A percentile compares a stretch with the other conserved stretches of the same genome.
Evolutionary conservation across 2,113 vertebrate species (phyloP).

Genomic region (Rhodinocichla rosea): DNA sequence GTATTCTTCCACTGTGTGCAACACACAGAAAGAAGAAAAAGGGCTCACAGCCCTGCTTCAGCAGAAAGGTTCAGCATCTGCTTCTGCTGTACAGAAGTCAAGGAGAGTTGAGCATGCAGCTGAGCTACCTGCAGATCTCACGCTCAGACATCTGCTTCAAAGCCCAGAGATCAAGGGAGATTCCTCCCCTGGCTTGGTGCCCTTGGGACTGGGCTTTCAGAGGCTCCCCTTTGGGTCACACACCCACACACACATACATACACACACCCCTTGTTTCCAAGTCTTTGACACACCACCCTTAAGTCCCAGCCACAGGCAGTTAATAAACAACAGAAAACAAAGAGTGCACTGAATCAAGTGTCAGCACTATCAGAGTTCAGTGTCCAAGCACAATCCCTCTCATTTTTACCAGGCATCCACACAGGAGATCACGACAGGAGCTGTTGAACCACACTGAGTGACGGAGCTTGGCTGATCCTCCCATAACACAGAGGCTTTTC

Average conservation of each 20-base stretch:
- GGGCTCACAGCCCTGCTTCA: neutral
- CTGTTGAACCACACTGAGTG: neutral
- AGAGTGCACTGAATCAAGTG: neutral
- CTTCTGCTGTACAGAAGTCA: neutral
- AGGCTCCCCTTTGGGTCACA: neutral
- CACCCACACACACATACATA: rapidly evolving
- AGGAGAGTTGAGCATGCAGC: neutral
- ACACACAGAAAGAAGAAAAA: neutral
- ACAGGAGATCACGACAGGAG: neutral
- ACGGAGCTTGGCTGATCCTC: neutral
- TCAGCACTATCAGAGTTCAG: too few relatives aligned
- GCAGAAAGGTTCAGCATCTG: neutral
- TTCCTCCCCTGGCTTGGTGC: neutral
- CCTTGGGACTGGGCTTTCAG: neutral
- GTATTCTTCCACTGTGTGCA: neutral
- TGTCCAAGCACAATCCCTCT: neutral
- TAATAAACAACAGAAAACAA: neutral
- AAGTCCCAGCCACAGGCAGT: neutral
- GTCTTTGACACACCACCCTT: neutral
- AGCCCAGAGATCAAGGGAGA: neutral
- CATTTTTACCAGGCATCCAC: neutral
- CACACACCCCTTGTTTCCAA: neutral
- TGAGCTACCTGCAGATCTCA: neutral
- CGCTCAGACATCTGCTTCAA: neutral
- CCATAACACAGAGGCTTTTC: neutral